These are phyloP conservation scores for Chroicocephalus ridibundus DNA, from an alignment of 2,113 vertebrate genomes.

Conservation along the genomic window DNA sequence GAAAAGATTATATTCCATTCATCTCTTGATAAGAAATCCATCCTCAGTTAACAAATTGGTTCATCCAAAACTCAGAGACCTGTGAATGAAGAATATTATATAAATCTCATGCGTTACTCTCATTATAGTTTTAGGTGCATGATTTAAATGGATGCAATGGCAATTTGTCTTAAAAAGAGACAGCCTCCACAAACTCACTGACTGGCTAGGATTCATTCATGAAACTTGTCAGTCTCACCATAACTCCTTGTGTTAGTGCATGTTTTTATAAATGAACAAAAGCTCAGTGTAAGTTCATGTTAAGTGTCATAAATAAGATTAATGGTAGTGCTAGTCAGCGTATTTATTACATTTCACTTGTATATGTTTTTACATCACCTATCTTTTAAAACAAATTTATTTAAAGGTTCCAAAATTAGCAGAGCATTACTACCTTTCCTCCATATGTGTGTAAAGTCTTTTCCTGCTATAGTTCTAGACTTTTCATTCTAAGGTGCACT, in stretches of 20 bases:
- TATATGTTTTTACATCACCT: background rate
- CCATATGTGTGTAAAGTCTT: background rate
- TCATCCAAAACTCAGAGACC: background rate
- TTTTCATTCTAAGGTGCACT: background rate
- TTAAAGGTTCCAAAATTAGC: accelerated
- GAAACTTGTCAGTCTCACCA: background rate
- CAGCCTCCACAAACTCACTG: background rate
- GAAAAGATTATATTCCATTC: background rate
- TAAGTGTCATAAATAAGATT: background rate
- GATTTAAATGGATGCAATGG: background rate
- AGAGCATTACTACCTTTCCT: background rate
- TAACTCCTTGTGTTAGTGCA: background rate
- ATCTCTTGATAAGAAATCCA: background rate
- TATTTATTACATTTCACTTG: background rate
- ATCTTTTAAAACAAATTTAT: background rate
- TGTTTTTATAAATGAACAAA: background rate
- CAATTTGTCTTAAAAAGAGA: background rate
- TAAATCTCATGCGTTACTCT: background rate
- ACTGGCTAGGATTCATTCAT: background rate
- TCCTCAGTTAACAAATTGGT: background rate
- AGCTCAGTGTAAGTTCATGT: background rate
- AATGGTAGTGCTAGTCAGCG: background rate
- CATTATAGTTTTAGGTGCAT: background rate
- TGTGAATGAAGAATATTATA: background rate
- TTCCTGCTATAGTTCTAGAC: background rate